These are phyloP conservation scores for Ailurus styani DNA, from an alignment of 2,113 vertebrate genomes.

Conservation along the genomic window DNA sequence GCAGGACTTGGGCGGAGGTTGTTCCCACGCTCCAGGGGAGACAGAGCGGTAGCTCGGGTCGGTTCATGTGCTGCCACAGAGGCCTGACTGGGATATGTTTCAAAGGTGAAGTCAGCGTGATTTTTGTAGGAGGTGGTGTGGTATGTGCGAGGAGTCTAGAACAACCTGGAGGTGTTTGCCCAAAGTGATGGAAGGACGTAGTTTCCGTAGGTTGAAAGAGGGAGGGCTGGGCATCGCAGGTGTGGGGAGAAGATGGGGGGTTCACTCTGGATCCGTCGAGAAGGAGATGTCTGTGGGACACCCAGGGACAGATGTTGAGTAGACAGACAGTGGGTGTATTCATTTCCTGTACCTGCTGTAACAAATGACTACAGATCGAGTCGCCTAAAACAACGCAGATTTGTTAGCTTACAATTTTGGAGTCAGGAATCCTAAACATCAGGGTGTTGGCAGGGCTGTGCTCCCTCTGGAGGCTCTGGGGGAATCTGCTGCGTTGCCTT, in stretches of 20 bases:
- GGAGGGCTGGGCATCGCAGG: background rate
- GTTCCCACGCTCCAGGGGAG: rapidly evolving
- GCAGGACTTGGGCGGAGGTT: no score
- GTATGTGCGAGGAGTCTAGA: rapidly evolving
- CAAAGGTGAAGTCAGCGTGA: background rate
- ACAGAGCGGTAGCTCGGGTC: background rate
- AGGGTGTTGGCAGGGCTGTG: background rate
- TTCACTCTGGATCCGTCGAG: background rate
- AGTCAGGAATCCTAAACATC: background rate
- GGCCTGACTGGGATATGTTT: background rate
- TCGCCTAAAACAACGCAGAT: background rate
- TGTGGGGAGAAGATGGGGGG: background rate
- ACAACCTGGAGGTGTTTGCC: rapidly evolving
- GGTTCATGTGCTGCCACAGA: rapidly evolving
- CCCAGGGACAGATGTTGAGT: background rate
- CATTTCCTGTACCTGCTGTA: background rate
- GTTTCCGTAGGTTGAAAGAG: background rate
- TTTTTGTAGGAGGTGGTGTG: background rate
- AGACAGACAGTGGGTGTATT: background rate
- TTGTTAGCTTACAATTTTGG: background rate
- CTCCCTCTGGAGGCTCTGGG: background rate
- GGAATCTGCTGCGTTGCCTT: background rate
- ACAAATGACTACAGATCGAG: background rate
- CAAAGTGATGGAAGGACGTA: background rate
- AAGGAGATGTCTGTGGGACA: background rate